phyloP scores from a whole-genome alignment of 2,888 invertebrate genomes.

The Harpalus rubripes region DNA sequence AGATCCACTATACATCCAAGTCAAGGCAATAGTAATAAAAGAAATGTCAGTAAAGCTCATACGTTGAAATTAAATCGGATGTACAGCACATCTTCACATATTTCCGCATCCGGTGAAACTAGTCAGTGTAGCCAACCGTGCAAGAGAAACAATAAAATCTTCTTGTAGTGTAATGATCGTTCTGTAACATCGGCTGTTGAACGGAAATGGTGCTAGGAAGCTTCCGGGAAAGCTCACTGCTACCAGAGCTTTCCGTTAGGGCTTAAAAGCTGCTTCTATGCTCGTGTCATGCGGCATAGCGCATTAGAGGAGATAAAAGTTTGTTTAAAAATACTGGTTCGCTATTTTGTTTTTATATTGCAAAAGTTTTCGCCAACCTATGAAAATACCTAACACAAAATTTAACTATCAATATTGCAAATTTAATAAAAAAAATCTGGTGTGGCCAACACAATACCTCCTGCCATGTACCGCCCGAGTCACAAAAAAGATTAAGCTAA shows the following conservation, averaged over 20 bases:
- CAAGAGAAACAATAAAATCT: constrained; percentile 41
- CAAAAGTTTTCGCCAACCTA: no score
- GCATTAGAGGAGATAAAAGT: constrained; percentile 19
- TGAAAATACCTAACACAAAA: no score
- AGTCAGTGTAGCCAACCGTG: constrained; percentile 27
- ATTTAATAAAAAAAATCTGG: no score
- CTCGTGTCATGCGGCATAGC: constrained; percentile 26
- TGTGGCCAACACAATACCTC: no score
- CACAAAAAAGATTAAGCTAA: no score
- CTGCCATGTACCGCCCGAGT: no score
- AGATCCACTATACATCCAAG: no score
- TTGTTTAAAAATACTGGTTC: not conserved
- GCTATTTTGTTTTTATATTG: not conserved
- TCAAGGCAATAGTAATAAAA: not conserved
- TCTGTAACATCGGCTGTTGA: constrained; percentile 21
- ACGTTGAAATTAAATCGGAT: not conserved
- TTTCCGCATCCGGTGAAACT: constrained; percentile 29
- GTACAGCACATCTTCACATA: constrained; percentile 9
- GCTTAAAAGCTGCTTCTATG: constrained; percentile 21
- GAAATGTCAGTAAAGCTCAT: not conserved
- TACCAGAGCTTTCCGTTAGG: constrained; percentile 27
- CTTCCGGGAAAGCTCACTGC: constrained; percentile 26
- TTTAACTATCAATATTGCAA: no score
- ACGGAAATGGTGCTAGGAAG: constrained; percentile 34
- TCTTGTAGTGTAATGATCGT: constrained; percentile 36